Base-by-base conservation (phyloP, 2,113 vertebrate species). In the Scortum barcoo region DNA sequence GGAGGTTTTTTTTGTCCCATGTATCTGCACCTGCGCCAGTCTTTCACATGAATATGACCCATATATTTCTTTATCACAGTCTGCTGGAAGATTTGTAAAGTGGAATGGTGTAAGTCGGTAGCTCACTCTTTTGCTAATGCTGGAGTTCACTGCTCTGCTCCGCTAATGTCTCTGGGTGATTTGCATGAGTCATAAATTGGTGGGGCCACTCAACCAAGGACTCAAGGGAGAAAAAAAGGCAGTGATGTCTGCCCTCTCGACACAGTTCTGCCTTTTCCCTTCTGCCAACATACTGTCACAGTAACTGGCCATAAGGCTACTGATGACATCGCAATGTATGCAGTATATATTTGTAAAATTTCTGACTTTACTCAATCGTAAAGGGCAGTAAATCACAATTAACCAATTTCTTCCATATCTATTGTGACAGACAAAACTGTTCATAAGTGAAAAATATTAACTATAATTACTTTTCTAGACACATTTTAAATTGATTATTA, bases 101-200 rank as follows among this genome's bases (percentile, higher is more conserved):
- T 17, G 7, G 7, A 7, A 14, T 17, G 48, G 26, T 33, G 65
- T 26, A 1, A 2, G 14, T 40, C 26, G 33, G 40, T 20, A 46
- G 51, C 33, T 72, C 24, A 30, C 24, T 72, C 69, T 44, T 72
- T 46, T 58, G 38, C 24, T 58, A 30, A 72, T 58, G 70, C 38
- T 58, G 26, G 3, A 30, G 38, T 38, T 10, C 1, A 5, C 30
- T 61, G 57, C 42, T 46, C 44, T 28, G 48, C 57, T 42, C 61
- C 9, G 3, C 22, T 50, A 50, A 74, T 26, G 22, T 74, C 36
- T 57, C 60, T 24, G 5, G 72, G 19, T 33, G 17, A 72, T 60
- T 60, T 72, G 40, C 67, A 72, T 16, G 20, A 19, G 42, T 48
- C 71, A 60, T 61, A 73, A 36, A 48, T 24, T n/a, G 48, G 26